Percentiles rank a stretch among this genome's conserved stretches.
Conservation (phyloP, 2,113 vertebrate genomes). For the Ctenodactylus gundi region DNA sequence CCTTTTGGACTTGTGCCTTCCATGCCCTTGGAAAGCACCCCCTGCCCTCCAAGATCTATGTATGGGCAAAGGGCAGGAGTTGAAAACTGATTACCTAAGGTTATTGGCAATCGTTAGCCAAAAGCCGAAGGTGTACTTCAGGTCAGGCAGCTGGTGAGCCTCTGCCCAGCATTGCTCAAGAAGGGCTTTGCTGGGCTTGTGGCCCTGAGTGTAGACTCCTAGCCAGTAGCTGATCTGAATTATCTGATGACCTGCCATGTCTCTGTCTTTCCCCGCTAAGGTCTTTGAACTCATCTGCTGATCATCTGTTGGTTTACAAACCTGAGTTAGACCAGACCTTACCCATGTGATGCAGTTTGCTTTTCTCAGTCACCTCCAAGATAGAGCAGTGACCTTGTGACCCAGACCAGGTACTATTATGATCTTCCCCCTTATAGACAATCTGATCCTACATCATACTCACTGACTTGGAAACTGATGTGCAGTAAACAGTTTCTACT, state of each 20-base stretch:
- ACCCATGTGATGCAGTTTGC: background rate
- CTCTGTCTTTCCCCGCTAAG: background rate
- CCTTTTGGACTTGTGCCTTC: background rate
- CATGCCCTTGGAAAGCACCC: background rate
- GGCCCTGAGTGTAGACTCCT: background rate
- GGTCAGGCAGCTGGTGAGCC: background rate
- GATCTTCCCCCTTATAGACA: background rate
- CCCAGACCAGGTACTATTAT: too few species aligned
- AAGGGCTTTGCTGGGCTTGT: background rate
- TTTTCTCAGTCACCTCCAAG: background rate
- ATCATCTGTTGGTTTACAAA: background rate
- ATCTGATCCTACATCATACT: background rate
- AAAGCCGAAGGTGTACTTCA: background rate
- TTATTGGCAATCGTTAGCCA: background rate
- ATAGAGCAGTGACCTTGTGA: background rate
- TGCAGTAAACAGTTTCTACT: background rate
- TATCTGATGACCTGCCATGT: background rate
- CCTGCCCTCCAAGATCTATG: background rate
- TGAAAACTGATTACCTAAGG: background rate
- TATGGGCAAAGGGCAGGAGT: background rate
- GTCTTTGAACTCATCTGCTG: background rate
- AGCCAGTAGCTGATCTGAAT: background rate
- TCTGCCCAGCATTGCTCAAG: background rate
- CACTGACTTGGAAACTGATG: background rate
- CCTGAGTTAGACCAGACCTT: background rate